A percentile compares a stretch with the other conserved stretches of the same genome.
Conservation (phyloP, 2,888 invertebrate species). For the Julus scanicus region DNA sequence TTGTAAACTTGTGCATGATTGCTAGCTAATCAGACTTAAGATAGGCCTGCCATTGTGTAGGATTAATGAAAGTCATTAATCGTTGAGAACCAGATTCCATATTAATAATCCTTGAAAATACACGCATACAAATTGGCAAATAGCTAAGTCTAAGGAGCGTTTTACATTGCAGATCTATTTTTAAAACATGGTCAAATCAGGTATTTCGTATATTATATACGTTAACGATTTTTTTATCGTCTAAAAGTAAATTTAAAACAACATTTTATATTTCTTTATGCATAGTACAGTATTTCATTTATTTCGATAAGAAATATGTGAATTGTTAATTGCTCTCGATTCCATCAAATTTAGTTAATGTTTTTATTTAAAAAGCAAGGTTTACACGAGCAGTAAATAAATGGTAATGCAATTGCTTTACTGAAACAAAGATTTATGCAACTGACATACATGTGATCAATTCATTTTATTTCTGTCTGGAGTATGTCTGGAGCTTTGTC, state of each 20-base stretch:
- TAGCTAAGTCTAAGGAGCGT: background rate
- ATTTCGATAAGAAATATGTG: too few relatives aligned
- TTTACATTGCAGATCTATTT: background rate
- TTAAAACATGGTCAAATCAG: background rate
- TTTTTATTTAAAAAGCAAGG: too few relatives aligned
- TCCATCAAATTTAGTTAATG: too few relatives aligned
- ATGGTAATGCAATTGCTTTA: too few relatives aligned
- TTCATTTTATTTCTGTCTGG: too few relatives aligned
- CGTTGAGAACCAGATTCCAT: background rate
- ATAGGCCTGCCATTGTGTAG: background rate
- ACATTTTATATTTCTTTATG: background rate
- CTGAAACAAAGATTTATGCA: too few relatives aligned
- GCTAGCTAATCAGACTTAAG: background rate
- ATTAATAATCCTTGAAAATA: conserved; percentile 21
- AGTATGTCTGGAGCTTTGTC: too few relatives aligned
- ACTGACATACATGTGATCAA: too few relatives aligned
- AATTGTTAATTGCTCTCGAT: too few relatives aligned
- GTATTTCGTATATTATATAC: background rate
- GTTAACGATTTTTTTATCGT: background rate
- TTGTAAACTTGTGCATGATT: conserved; percentile 19
- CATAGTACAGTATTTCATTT: background rate
- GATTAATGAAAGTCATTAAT: conserved; percentile 22
- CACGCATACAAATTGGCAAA: background rate
- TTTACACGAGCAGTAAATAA: too few relatives aligned
- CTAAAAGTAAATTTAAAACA: background rate